A percentile compares a stretch with the other conserved stretches of the same genome.
phyloP scores from a whole-genome alignment of 2,113 vertebrate genomes.

The Bubo scandiacus region DNA sequence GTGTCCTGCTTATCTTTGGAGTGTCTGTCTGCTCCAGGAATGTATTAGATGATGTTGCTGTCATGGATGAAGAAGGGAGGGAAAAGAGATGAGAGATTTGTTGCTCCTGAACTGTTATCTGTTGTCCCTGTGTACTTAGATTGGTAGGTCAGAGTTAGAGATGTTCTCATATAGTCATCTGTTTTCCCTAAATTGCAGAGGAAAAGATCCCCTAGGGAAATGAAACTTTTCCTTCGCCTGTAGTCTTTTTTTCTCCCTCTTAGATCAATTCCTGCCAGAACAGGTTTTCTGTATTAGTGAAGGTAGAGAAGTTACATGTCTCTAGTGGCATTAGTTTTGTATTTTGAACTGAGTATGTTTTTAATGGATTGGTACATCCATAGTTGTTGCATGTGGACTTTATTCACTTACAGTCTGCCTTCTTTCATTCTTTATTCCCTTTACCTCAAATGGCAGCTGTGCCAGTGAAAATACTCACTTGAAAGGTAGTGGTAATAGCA shows the following conservation, averaged over 20 bases:
- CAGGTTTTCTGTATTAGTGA: not conserved
- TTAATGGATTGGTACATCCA: not conserved
- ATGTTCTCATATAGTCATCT: fast-evolving
- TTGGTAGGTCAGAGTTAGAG: not conserved
- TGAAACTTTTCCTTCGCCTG: not conserved
- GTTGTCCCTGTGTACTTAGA: not conserved
- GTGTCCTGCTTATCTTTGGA: not conserved
- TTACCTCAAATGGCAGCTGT: constrained; percentile 3
- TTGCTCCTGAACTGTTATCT: not conserved
- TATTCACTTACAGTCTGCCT: not conserved
- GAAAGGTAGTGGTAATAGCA: constrained; percentile 18
- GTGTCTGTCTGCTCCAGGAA: not conserved
- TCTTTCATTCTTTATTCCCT: not conserved
- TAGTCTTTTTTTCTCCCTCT: not conserved
- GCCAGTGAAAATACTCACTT: not conserved
- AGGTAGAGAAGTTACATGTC: not conserved
- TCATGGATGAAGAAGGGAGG: not conserved
- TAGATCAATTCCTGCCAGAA: not conserved
- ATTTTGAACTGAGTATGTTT: not conserved
- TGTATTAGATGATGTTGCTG: not conserved
- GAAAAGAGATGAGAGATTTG: fast-evolving
- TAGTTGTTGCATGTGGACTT: not conserved
- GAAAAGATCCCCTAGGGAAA: not conserved
- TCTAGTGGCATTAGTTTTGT: not conserved
- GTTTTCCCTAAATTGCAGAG: not conserved